Base-by-base conservation (phyloP, 1,140 invertebrate species). In the Dreissena polymorpha region DNA sequence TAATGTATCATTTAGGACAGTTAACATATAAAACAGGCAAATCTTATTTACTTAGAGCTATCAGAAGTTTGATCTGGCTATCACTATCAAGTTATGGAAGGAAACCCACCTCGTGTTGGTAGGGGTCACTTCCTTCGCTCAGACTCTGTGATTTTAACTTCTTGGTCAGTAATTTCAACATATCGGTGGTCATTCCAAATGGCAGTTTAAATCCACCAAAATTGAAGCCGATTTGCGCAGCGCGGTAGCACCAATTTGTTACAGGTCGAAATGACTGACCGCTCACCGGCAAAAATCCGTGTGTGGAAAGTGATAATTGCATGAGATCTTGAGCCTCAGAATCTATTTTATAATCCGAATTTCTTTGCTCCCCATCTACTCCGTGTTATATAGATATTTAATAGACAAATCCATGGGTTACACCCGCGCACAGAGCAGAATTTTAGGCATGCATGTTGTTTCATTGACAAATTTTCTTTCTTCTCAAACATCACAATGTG, bases 381-480 rank as follows among this genome's bases (percentile, higher is more conserved):
- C 23, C 23, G 23, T n/a, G 13, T 27, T 7, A 29, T 70, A 53
- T 14, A 55, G 12, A 57, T 27, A 57, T 53, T 27, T 23, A 69
- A 53, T 29, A 14, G 29, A 57, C 53, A 23, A 78, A 64, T 29
- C 63, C 29, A 60, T 10, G n/a, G 25, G 65, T 67, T 13, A 70
- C 68, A 53, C 49, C 76, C 75, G 73, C 76, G 51, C 76, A 29
- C 65, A 18, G 69, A 78, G 25, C 69, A 3, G 21, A 53, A 51
- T 68, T 18, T 70, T 70, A 68, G 49, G 55, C 76, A 50, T n/a
- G 29, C 67, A 69, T 78, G 50, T 57, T 55, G n/a, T 14, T 57
- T 65, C 76, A 78, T 78, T 78, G 67, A 78, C 76, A 78, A 69
- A 27, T 71, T 75, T 75, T 50, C 73, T 75, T 78, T 78, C 76